Base-by-base conservation (phyloP, 2,888 invertebrate species). In the Catocala nupta region DNA sequence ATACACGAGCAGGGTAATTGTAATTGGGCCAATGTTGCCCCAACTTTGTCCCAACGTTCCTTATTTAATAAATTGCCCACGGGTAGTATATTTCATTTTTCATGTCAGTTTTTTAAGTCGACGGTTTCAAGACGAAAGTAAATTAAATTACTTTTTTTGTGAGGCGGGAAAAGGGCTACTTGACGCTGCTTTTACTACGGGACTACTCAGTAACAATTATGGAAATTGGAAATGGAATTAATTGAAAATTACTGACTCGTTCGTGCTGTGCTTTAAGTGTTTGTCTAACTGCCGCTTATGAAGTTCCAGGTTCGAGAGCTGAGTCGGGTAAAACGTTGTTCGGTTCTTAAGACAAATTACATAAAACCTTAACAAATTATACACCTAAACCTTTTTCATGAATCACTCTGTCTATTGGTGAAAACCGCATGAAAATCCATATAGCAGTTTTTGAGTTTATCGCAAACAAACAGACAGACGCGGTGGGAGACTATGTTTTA, bases 131-230 rank as follows among this genome's bases (percentile, higher is more conserved):
- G 56, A 69, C 47, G 45, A 62, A 66, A 70, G 68, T 71, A 65
- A 72, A 70, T 68, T 71, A 59, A 76, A 71, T 66, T 64, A 65
- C 65, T 67, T 76, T 75, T 11, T 76, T 73, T 65, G 63, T 68
- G 58, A 25, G 25, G 63, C 63, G 59, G 51, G 10, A 66, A 71
- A 70, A 58, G 50, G 70, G 45, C 62, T 65, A 65, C 69, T 69
- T 52, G 48, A 63, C 55, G 47, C 52, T 63, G 12, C 61, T 11
- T 48, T 57, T 53, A 75, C 61, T 55, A 68, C 61, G 61, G 25
- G 25, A 69, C 66, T 61, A 11, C 11, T 11, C n/a, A 47, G 58
- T 48, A 56, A 64, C 70, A 67, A 65, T 75, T 68, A 72, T 66
- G 70, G 48, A 70, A 75, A 73, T 76, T 73, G 62, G 69, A 75